phyloP scores from a whole-genome alignment of 1,140 invertebrate species.

The Drosophila guanche region DNA sequence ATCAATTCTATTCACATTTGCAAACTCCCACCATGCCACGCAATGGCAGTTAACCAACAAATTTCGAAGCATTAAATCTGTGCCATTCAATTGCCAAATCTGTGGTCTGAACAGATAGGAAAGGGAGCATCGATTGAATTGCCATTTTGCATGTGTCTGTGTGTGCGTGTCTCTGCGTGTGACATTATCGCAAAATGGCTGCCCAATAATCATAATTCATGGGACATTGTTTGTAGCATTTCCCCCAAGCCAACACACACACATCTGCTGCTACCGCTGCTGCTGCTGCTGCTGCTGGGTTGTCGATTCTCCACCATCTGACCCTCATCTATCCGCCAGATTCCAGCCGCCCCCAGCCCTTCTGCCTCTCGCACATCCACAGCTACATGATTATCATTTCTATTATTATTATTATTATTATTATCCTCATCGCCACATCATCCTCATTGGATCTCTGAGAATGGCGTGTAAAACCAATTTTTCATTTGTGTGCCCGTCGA shows the following conservation, averaged over 20 bases:
- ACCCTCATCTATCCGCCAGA: slow-evolving; percentile 3
- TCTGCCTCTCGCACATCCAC: background rate
- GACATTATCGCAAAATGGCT: slow-evolving; percentile 61
- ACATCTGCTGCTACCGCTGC: background rate
- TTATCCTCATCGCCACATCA: slow-evolving; percentile 22
- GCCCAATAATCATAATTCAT: slow-evolving; percentile 66
- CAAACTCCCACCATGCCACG: slow-evolving; percentile 7
- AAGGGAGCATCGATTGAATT: slow-evolving; percentile 57
- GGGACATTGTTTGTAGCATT: slow-evolving; percentile 49
- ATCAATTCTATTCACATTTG: background rate
- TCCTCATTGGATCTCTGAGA: slow-evolving; percentile 19
- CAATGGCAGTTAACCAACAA: slow-evolving; percentile 46
- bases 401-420: slow-evolving; percentile 38
- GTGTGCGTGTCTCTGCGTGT: slow-evolving; percentile 19
- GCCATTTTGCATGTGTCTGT: slow-evolving; percentile 47
- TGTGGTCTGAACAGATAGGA: background rate
- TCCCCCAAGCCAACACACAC: slow-evolving; percentile 16
- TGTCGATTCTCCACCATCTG: background rate
- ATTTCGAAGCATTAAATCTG: slow-evolving; percentile 46
- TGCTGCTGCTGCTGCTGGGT: background rate
- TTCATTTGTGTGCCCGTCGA: slow-evolving; percentile 70
- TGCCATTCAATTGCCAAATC: slow-evolving; percentile 50
- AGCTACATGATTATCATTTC: slow-evolving; percentile 13
- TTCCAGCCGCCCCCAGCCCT: slow-evolving; percentile 1
- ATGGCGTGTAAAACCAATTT: slow-evolving; percentile 77